phyloP scores from a whole-genome alignment of 2,888 invertebrate genomes.

The Conomelus anceps region DNA sequence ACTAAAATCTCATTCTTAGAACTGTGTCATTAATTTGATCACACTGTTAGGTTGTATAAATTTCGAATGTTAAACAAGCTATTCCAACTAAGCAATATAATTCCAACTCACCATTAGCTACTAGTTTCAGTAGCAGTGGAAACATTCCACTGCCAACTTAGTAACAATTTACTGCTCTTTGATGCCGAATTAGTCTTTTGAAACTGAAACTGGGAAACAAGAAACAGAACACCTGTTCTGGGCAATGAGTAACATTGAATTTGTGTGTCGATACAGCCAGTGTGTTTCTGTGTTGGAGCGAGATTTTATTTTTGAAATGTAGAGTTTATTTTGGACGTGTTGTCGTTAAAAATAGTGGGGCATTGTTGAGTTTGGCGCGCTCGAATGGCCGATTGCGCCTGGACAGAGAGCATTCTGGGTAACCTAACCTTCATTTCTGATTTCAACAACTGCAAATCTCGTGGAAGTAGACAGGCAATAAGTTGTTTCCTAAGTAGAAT shows the following conservation, averaged over 20 bases:
- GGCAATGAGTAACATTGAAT: background rate
- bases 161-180: background rate
- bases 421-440: background rate
- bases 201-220: background rate
- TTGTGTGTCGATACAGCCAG: background rate
- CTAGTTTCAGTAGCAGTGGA: background rate
- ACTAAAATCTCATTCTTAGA: too few species aligned
- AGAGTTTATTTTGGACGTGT: background rate
- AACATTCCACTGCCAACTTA: background rate
- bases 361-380: background rate
- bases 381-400: background rate
- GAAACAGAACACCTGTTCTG: background rate
- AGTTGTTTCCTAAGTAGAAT: background rate
- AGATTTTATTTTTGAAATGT: background rate
- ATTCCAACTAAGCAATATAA: too few species aligned
- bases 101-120: background rate
- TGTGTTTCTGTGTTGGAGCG: background rate
- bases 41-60: too few species aligned
- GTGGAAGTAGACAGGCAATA: too few species aligned
- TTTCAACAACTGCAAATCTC: too few species aligned
- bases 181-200: background rate
- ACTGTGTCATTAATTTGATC: too few species aligned
- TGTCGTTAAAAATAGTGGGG: background rate
- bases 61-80: too few species aligned
- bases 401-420: background rate